These are phyloP conservation scores for Epizoanthus ramosus DNA, from an alignment of 92 coral and sea anemone genomes.

Conservation along the genomic window DNA sequence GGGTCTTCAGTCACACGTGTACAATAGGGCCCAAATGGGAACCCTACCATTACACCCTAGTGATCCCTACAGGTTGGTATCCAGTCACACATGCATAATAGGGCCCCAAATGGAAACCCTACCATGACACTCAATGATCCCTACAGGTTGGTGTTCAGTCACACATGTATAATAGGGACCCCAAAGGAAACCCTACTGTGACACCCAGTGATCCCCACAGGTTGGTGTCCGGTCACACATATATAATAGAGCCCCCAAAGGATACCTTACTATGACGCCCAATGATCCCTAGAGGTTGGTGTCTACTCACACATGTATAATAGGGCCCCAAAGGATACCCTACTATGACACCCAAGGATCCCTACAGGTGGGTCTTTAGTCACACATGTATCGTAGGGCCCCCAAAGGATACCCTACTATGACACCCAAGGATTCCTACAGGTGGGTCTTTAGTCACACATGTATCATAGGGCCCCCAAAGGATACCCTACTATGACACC, in stretches of 20 bases:
- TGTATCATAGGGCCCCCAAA: conserved; percentile 48
- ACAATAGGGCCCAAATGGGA: conserved; percentile 61
- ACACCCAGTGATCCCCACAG: too few relatives aligned
- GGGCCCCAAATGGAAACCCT: too few relatives aligned
- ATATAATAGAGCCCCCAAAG: too few relatives aligned
- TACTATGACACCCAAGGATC: conserved; percentile 80
- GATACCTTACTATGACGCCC: too few relatives aligned
- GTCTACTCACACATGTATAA: conserved; percentile 61
- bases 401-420: too few relatives aligned
- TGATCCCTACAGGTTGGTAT: conserved; percentile 80
- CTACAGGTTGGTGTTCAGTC: neutral
- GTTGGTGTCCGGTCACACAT: too few relatives aligned
- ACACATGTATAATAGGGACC: too few relatives aligned
- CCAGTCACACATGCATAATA: neutral
- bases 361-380: conserved; percentile 77
- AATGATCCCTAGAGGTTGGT: too few relatives aligned
- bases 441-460: neutral
- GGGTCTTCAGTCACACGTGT: neutral
- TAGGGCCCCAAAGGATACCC: conserved; percentile 82
- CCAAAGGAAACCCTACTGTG: too few relatives aligned
- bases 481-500: conserved; percentile 75
- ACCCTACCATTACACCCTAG: conserved; percentile 74
- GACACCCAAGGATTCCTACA: neutral
- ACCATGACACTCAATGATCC: too few relatives aligned
- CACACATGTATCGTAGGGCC: too few relatives aligned